A percentile compares a stretch with the other conserved stretches of the same genome.
These are phyloP conservation scores for Montipora capricornis DNA, from an alignment of 64 coral and sea anemone genomes.

Conservation along the genomic window DNA sequence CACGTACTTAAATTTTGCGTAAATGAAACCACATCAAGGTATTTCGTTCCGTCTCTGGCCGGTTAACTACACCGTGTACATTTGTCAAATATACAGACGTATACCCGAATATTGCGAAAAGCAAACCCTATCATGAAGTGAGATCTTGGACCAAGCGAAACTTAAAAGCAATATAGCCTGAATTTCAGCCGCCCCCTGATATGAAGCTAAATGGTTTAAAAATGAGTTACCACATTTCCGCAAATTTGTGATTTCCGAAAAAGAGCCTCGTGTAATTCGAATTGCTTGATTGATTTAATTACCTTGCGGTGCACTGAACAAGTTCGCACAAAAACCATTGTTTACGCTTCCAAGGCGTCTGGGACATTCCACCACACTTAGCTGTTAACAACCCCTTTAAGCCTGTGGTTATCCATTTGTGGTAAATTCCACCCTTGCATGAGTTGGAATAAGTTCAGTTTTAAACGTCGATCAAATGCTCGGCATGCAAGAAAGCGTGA, in stretches of 20 bases:
- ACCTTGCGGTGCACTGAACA: neutral
- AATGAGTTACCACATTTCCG: slow-evolving; percentile 10
- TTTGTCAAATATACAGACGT: neutral
- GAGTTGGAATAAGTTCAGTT: slow-evolving; percentile 16
- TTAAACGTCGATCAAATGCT: neutral
- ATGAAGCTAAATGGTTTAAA: neutral
- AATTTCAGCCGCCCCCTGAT: neutral
- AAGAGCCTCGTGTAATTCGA: slow-evolving; percentile 9
- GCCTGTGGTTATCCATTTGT: neutral
- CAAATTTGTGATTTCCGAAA: slow-evolving; percentile 45
- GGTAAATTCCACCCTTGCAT: slow-evolving; percentile 32
- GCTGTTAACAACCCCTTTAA: slow-evolving; percentile 37
- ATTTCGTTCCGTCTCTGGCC: too few species aligned
- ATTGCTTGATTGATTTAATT: slow-evolving; percentile 5
- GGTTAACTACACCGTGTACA: too few species aligned
- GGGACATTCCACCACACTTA: neutral
- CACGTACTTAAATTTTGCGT: too few species aligned
- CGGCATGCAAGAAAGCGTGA: neutral
- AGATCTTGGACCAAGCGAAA: too few species aligned
- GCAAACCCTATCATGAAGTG: neutral
- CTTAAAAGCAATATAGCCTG: too few species aligned
- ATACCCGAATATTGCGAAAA: neutral
- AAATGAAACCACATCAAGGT: too few species aligned
- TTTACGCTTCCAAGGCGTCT: neutral
- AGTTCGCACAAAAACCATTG: neutral